Conservation (phyloP, 2,888 invertebrate species). For the Nomada ruficornis region DNA sequence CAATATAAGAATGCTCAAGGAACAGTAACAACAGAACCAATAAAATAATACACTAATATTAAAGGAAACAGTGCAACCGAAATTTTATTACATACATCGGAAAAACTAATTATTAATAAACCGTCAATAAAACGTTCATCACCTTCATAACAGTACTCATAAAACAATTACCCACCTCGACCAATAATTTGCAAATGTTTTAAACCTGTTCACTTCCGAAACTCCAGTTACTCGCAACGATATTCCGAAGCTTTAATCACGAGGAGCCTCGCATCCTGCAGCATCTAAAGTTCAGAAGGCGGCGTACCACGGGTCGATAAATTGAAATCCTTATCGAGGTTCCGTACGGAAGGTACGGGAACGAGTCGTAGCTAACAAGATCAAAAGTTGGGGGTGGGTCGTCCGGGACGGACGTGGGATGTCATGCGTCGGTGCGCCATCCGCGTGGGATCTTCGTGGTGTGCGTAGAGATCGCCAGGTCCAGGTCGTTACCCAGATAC, state of each 20-base stretch:
- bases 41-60: no score
- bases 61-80: no score
- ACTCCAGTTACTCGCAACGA: neutral
- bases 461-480: constrained; percentile 70
- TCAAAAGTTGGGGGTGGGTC: constrained; percentile 72
- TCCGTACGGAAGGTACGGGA: constrained; percentile 45
- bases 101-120: no score
- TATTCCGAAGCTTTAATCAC: neutral
- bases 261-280: neutral
- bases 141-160: no score
- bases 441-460: constrained; percentile 77
- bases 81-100: no score
- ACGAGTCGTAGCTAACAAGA: constrained; percentile 69
- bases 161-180: no score
- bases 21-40: no score
- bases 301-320: constrained; percentile 48
- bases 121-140: no score
- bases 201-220: no score
- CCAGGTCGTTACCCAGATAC: constrained; percentile 78
- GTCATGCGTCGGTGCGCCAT: constrained; percentile 66
- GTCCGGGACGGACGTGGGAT: constrained; percentile 72
- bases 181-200: no score
- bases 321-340: constrained; percentile 53
- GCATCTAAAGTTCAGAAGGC: constrained; percentile 5
- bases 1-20: no score